Evolutionary conservation across 2,888 invertebrate genomes (phyloP), one percentile per base, ranked within the genome.

Genomic region (Gonocerus acuteangulatus): DNA sequence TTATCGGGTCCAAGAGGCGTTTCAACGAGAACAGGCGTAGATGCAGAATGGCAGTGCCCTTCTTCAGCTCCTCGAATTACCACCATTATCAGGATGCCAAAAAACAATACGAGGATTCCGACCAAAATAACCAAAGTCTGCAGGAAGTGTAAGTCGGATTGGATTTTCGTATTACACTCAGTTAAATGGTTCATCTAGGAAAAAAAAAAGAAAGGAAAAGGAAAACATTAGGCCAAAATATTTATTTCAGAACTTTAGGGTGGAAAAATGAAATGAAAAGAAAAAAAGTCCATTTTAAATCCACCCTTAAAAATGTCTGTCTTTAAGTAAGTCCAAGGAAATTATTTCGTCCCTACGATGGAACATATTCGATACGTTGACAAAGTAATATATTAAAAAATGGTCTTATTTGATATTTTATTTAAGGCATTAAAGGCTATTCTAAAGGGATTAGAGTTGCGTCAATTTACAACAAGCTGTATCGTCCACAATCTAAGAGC

Each of bases 91-190:
- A 21, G n/a, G 15, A 59, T 18, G 6, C 48, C 48, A 23, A 32
- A 59, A 36, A 48, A 22, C 1, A 59, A 11, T 3, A 63, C 32
- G 9, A 63, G 16, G 18, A 63, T 45, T 18, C 52, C 27, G 1
- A 60, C 34, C 9, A 60, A 15, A 2, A 52, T 21, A 2, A 56
- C 3, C 32, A 63, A 49, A 27, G 21, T 45, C 16, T 36, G 48
- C 1, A 48, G 36, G 7, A 34, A 16, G 13, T 34, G 3, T 13
- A 62, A 9, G 16, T 62, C 62, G 9, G 15, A 27, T 44, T 60
- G 52, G 49, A 83, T 70, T 62, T 77, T 75, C 1, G 66, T 68
- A 66, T 78, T 76, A 65, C 72, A 73, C 48, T 77, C 76, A 60
- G 74, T 74, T 32, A 80, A 67, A 67, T 78, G 75, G 42, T 71